Evolutionary conservation across 2,113 vertebrate species (phyloP).

Genomic region (Capreolus pygargus): DNA sequence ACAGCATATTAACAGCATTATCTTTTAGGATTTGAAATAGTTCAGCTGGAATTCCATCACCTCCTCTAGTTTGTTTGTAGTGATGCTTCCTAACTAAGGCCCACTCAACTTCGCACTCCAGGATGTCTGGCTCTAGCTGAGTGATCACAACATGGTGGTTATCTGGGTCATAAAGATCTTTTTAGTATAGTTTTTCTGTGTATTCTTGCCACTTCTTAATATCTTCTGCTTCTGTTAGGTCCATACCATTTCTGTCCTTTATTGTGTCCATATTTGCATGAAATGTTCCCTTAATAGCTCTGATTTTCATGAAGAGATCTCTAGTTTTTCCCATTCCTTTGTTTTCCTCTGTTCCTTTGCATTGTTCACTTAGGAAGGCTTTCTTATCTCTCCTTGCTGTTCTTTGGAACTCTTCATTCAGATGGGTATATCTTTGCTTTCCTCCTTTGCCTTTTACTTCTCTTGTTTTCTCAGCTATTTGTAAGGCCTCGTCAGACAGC

Average conservation of each 20-base stretch:
- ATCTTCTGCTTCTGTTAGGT: neutral
- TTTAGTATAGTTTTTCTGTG: neutral
- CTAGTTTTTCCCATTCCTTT: neutral
- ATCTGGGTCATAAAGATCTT: neutral
- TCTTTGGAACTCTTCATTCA: neutral
- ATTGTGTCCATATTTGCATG: neutral
- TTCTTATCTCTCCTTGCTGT: neutral
- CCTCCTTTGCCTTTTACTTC: neutral
- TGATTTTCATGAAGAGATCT: neutral
- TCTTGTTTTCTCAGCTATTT: neutral
- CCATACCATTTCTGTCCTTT: neutral
- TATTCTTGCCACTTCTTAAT: neutral
- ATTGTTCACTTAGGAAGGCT: neutral
- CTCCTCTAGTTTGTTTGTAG: neutral
- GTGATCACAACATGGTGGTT: neutral
- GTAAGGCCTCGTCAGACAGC: neutral
- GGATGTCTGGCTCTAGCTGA: neutral
- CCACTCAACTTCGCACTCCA: rapidly evolving
- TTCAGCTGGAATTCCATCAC: neutral
- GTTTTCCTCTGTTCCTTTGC: neutral
- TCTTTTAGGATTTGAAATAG: neutral
- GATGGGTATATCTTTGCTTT: neutral
- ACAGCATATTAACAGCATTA: neutral
- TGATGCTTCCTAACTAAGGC: neutral
- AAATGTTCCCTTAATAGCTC: neutral